These are phyloP conservation scores for Agapornis roseicollis DNA, from an alignment of 2,113 vertebrate species.

Conservation along the genomic window DNA sequence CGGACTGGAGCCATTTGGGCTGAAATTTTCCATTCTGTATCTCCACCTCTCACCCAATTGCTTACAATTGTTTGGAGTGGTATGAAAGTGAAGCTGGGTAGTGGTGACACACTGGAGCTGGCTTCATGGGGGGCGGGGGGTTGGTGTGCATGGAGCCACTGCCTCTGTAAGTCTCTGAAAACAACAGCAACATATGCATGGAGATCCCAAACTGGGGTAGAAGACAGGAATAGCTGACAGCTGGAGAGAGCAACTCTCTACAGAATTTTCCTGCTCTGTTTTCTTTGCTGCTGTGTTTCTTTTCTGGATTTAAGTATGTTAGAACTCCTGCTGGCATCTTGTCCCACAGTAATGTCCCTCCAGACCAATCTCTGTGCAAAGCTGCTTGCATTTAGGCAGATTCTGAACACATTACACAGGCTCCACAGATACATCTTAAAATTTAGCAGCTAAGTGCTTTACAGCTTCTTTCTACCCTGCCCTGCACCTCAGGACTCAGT, in stretches of 20 bases:
- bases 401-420: not conserved
- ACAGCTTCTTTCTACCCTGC: not conserved
- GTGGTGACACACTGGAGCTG: accelerated
- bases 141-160: not conserved
- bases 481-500: not conserved
- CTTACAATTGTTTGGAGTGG: not conserved
- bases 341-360: not conserved
- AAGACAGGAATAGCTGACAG: not conserved
- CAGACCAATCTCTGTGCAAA: not conserved
- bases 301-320: not conserved
- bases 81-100: not conserved
- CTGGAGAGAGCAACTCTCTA: not conserved
- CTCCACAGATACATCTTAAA: not conserved
- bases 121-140: not conserved
- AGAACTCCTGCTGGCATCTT: not conserved
- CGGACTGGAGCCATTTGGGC: not conserved
- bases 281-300: not conserved
- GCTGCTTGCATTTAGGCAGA: not conserved
- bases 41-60: not conserved
- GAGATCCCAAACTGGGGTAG: not conserved
- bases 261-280: not conserved
- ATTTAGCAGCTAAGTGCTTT: not conserved
- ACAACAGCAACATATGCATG: accelerated
- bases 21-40: slow-evolving; percentile 46
- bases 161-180: not conserved